phyloP scores from a whole-genome alignment of 2,113 vertebrate species.

The Percopsis transmontana region DNA sequence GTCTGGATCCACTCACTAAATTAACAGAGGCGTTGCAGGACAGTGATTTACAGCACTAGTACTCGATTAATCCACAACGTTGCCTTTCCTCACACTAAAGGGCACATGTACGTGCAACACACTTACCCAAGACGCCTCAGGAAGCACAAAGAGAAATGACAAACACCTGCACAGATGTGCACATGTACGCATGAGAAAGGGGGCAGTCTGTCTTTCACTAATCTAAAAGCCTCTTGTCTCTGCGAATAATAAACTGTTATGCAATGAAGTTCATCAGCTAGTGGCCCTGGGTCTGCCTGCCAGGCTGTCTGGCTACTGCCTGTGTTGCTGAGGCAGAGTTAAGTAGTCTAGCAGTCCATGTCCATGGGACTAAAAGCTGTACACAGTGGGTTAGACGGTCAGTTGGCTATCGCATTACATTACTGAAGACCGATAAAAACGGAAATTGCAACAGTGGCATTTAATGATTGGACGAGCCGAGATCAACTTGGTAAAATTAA shows the following conservation, averaged over 20 bases:
- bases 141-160: slow-evolving; percentile 7
- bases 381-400: slow-evolving; percentile 27
- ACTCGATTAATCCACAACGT: slow-evolving; percentile 30
- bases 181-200: slow-evolving; percentile 16
- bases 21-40: slow-evolving; percentile 7
- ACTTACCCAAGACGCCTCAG: slow-evolving; percentile 11
- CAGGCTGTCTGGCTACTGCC: slow-evolving; percentile 36
- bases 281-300: slow-evolving; percentile 59
- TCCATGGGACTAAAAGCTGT: slow-evolving; percentile 32
- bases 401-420: slow-evolving; percentile 32
- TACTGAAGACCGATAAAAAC: slow-evolving; percentile 1
- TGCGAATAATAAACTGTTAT: slow-evolving; percentile 68
- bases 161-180: slow-evolving; percentile 19
- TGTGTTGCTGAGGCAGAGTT: slow-evolving; percentile 43
- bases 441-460: not conserved
- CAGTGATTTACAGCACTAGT: slow-evolving; percentile 1
- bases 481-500: too few species aligned
- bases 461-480: not conserved
- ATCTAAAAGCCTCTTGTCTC: slow-evolving; percentile 63
- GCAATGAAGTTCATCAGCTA: slow-evolving; percentile 62
- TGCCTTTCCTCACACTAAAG: slow-evolving; percentile 9
- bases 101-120: not conserved
- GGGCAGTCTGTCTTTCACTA: slow-evolving; percentile 41
- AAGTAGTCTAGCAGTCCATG: slow-evolving; percentile 28
- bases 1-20: slow-evolving; percentile 9